These are phyloP conservation scores for Folsomia candida DNA, from an alignment of 2,888 invertebrate genomes.

Conservation along the genomic window DNA sequence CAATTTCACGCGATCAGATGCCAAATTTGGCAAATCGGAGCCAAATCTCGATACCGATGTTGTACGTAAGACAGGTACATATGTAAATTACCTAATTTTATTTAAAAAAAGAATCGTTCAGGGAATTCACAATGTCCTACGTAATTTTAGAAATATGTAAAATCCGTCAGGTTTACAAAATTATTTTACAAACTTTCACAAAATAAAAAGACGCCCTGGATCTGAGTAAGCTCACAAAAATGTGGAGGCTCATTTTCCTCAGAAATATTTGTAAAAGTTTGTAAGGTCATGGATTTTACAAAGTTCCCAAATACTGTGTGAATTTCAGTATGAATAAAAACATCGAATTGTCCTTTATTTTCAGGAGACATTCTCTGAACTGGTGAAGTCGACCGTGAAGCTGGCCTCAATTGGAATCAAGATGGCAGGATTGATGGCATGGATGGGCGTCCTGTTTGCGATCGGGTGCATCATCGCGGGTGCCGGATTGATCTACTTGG, in stretches of 20 bases:
- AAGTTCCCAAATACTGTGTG: no score
- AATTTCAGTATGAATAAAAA: no score
- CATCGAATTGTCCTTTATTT: background rate
- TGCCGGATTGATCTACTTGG: conserved; percentile 23
- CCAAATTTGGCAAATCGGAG: conserved; percentile 35
- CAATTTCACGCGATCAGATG: conserved; percentile 16
- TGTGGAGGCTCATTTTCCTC: no score
- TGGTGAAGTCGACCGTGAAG: conserved; percentile 28
- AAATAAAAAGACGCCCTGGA: no score
- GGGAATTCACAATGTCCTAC: no score
- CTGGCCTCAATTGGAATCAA: conserved; percentile 29
- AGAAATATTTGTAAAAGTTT: no score
- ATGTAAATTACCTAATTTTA: background rate
- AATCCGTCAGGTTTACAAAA: no score
- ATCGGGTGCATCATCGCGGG: conserved; percentile 29
- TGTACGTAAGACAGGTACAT: conserved; percentile 26
- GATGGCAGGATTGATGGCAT: conserved; percentile 18
- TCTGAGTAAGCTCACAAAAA: no score
- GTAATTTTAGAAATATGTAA: no score
- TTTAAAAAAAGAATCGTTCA: background rate
- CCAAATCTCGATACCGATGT: conserved; percentile 32
- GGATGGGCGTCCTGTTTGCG: conserved; percentile 18
- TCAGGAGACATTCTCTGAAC: conserved; percentile 20
- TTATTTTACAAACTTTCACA: no score
- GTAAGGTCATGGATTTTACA: no score